These are phyloP conservation scores for Xanthorhoe spadicearia DNA, from an alignment of 2,888 invertebrate species.

Conservation along the genomic window DNA sequence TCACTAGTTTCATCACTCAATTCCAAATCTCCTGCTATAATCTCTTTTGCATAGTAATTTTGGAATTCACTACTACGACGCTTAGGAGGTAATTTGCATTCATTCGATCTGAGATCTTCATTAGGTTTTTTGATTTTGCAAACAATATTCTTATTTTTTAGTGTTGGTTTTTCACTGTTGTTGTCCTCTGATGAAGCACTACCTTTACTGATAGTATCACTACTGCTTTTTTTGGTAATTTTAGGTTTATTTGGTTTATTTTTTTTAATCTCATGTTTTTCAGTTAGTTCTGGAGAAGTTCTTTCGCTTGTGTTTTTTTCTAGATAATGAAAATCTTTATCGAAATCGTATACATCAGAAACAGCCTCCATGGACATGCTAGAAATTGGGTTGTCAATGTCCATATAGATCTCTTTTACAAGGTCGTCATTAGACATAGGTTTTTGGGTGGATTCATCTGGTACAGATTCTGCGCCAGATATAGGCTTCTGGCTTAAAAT, in stretches of 20 bases:
- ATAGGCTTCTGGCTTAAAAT: constrained; percentile 6
- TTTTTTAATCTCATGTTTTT: constrained; percentile 20
- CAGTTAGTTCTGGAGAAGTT: background rate
- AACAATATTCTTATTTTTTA: background rate
- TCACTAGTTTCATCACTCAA: constrained; percentile 75
- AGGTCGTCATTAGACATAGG: constrained; percentile 26
- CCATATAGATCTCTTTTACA: constrained; percentile 55
- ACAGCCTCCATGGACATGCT: constrained; percentile 57
- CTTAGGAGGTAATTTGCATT: constrained; percentile 1
- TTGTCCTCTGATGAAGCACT: constrained; percentile 15
- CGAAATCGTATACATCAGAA: constrained; percentile 49
- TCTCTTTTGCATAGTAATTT: constrained; percentile 46
- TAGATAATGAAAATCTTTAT: constrained; percentile 6
- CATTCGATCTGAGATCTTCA: background rate
- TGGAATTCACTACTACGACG: constrained; percentile 12
- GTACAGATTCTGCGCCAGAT: background rate
- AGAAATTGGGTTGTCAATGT: constrained; percentile 54
- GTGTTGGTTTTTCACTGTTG: constrained; percentile 11
- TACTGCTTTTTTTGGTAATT: constrained; percentile 50
- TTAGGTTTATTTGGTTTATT: constrained; percentile 41
- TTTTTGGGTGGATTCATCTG: constrained; percentile 13
- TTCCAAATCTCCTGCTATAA: constrained; percentile 71
- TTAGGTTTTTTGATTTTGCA: constrained; percentile 14
- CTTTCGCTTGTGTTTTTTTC: constrained; percentile 24
- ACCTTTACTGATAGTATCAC: constrained; percentile 19